Evolutionary conservation across 2,113 vertebrate genomes (phyloP).

Genomic region (Microtus richardsoni): DNA sequence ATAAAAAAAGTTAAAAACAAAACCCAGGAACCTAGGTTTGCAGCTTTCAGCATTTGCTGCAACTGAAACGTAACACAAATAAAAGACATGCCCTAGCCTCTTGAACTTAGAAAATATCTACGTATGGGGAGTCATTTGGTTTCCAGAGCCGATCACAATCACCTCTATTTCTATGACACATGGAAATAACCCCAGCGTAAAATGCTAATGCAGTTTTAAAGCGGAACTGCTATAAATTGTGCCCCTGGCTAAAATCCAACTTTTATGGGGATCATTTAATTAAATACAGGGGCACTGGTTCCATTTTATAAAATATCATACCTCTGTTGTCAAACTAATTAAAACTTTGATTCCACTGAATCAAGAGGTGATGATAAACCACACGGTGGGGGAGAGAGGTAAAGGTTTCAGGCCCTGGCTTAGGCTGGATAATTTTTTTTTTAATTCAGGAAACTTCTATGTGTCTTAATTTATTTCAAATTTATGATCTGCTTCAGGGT

Average conservation of each 20-base stretch:
- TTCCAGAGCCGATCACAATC: background rate
- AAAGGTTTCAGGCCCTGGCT: constrained; percentile 37
- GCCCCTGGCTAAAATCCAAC: constrained; percentile 58
- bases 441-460: constrained; percentile 31
- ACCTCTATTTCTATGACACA: background rate
- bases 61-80: background rate
- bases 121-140: background rate
- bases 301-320: constrained; percentile 74
- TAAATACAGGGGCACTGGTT: constrained; percentile 72
- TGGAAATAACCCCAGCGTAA: background rate
- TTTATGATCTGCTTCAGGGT: constrained; percentile 54
- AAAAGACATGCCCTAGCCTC: background rate
- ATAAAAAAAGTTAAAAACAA: background rate
- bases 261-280: constrained; percentile 78
- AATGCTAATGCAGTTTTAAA: constrained; percentile 56
- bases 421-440: constrained; percentile 13
- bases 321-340: constrained; percentile 78
- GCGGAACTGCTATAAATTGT: constrained; percentile 53
- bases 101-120: background rate
- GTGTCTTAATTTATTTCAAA: constrained; percentile 63
- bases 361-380: constrained; percentile 8
- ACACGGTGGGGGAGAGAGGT: background rate
- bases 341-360: constrained; percentile 57
- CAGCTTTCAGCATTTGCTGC: background rate
- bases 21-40: background rate